Percentiles rank a stretch among this genome's conserved stretches.
Evolutionary conservation across 2,888 invertebrate genomes (phyloP).

Genomic region (Lapara coniferarum): DNA sequence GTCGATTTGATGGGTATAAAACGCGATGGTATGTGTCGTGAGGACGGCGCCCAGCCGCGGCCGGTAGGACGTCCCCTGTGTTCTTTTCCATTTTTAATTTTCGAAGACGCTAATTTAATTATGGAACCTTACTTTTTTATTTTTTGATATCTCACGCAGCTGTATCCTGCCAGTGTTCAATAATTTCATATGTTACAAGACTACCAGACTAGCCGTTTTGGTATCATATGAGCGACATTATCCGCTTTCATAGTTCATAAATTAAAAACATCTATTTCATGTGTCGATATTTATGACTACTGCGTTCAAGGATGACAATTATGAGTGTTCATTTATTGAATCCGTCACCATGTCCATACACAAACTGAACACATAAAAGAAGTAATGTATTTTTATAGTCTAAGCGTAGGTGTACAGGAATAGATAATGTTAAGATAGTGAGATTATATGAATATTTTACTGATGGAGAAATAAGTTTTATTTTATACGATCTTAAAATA

Average conservation of each 20-base stretch:
- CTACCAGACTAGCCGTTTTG: slow-evolving; percentile 43
- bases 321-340: slow-evolving; percentile 26
- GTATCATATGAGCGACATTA: slow-evolving; percentile 32
- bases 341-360: slow-evolving; percentile 35
- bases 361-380: slow-evolving; percentile 32
- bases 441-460: slow-evolving; percentile 14
- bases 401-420: slow-evolving; percentile 22
- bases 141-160: slow-evolving; percentile 62
- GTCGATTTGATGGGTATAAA: slow-evolving; percentile 80
- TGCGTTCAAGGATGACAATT: background rate
- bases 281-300: background rate
- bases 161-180: slow-evolving; percentile 70
- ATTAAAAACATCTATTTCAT: background rate
- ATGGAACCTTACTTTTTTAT: slow-evolving; percentile 63
- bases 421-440: slow-evolving; percentile 21
- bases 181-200: slow-evolving; percentile 68
- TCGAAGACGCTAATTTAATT: slow-evolving; percentile 81
- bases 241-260: too few species aligned
- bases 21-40: slow-evolving; percentile 76
- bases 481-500: slow-evolving; percentile 4
- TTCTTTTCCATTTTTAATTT: slow-evolving; percentile 68
- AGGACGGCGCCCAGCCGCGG: slow-evolving; percentile 75
- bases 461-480: slow-evolving; percentile 8
- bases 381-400: slow-evolving; percentile 26
- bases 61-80: slow-evolving; percentile 66